Evolutionary conservation across 2,797 vertebrate genomes (phyloP).

Genomic region (Rhinella marina): DNA sequence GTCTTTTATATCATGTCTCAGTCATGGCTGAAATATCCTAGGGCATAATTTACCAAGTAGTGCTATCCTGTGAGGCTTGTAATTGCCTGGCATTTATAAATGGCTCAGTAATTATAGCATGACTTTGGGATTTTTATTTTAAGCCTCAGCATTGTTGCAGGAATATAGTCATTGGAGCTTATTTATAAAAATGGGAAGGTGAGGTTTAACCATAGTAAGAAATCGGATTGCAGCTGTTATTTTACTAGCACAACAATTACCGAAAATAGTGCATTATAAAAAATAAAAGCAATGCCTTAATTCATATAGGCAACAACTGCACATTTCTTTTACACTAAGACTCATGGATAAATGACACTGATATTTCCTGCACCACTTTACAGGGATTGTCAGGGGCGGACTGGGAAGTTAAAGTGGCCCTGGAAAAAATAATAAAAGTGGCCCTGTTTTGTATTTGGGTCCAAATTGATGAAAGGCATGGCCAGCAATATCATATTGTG

Average conservation of each 20-base stretch:
- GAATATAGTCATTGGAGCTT: constrained; percentile 11
- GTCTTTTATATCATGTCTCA: constrained; percentile 49
- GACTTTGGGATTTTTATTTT: constrained; percentile 22
- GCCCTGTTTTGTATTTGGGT: too few species aligned
- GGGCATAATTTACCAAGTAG: constrained; percentile 42
- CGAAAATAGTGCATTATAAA: background rate
- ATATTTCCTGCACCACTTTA: too few species aligned
- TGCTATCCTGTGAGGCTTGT: constrained; percentile 1
- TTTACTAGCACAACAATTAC: background rate
- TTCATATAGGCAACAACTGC: background rate
- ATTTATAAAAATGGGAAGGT: constrained; percentile 10
- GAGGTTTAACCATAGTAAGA: background rate
- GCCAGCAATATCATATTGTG: too few species aligned
- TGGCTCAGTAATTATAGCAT: constrained; percentile 32
- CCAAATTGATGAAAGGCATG: too few species aligned
- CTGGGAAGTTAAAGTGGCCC: too few species aligned
- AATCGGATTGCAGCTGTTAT: background rate
- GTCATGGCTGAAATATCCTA: constrained; percentile 31
- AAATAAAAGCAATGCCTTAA: background rate
- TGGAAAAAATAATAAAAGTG: too few species aligned
- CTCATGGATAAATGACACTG: too few species aligned
- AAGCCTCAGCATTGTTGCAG: constrained; percentile 18
- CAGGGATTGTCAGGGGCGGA: too few species aligned
- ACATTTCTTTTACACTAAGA: too few species aligned
- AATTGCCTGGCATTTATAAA: constrained; percentile 35